A percentile compares a stretch with the other conserved stretches of the same genome.
These are phyloP conservation scores for Scomber japonicus DNA, from an alignment of 2,113 vertebrate species.

Conservation along the genomic window DNA sequence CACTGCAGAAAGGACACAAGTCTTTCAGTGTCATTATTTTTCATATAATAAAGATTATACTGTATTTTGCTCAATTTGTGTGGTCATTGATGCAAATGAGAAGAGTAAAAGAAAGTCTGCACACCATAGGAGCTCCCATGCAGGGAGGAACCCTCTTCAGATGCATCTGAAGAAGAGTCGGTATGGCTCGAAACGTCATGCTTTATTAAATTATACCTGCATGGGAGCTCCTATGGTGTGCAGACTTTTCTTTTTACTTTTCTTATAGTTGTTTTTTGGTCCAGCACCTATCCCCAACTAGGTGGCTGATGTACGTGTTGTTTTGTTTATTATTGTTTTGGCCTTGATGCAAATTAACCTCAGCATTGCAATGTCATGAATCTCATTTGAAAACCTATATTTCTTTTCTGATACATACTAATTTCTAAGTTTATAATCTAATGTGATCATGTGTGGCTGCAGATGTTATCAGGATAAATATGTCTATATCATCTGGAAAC, in stretches of 20 bases:
- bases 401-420: background rate
- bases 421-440: background rate
- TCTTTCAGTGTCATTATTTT: background rate
- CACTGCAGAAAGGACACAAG: conserved; percentile 19
- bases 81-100: background rate
- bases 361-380: background rate
- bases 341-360: background rate
- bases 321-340: too few relatives aligned
- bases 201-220: too few relatives aligned
- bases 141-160: too few relatives aligned
- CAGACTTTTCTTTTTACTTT: too few relatives aligned
- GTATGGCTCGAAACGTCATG: too few relatives aligned
- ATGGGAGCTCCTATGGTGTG: too few relatives aligned
- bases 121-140: too few relatives aligned
- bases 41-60: background rate
- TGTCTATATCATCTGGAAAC: background rate
- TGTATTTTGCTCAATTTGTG: background rate
- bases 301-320: too few relatives aligned
- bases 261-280: too few relatives aligned
- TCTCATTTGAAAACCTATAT: background rate
- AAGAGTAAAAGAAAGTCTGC: too few relatives aligned
- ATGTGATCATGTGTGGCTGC: background rate
- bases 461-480: background rate
- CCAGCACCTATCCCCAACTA: too few relatives aligned
- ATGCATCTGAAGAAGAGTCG: too few relatives aligned